A percentile compares a stretch with the other conserved stretches of the same genome.
phyloP scores from a whole-genome alignment of 2,888 invertebrate species.

The Pseudanteris insignis region DNA sequence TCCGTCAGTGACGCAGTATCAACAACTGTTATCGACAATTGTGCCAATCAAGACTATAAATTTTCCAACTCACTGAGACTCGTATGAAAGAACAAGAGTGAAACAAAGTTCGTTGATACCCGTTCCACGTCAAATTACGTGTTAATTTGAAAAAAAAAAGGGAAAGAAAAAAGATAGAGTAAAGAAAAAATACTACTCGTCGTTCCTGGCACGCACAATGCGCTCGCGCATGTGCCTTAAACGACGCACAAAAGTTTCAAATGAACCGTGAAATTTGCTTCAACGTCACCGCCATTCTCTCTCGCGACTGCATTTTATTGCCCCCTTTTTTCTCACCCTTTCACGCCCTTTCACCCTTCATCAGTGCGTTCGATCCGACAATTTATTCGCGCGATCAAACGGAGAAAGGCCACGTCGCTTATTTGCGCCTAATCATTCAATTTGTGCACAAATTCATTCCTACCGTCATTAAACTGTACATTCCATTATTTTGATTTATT shows the following conservation, averaged over 20 bases:
- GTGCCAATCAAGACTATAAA: slow-evolving; percentile 34
- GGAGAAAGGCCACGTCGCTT: too few species aligned
- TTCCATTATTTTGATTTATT: too few species aligned
- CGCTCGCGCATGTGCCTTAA: slow-evolving; percentile 47
- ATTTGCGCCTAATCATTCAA: too few species aligned
- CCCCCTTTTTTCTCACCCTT: too few species aligned
- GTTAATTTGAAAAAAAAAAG: slow-evolving; percentile 52
- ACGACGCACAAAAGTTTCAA: slow-evolving; percentile 53
- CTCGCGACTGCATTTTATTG: slow-evolving; percentile 36
- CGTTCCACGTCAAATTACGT: slow-evolving; percentile 47
- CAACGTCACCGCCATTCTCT: slow-evolving; percentile 37
- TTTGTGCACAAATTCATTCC: too few species aligned
- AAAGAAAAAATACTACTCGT: too few species aligned
- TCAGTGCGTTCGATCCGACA: too few species aligned
- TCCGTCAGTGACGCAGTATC: slow-evolving; percentile 14
- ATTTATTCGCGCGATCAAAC: too few species aligned
- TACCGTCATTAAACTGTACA: too few species aligned
- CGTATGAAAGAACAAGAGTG: slow-evolving; percentile 29
- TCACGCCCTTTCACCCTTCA: too few species aligned
- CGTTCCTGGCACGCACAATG: slow-evolving; percentile 23
- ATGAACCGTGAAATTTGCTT: slow-evolving; percentile 58
- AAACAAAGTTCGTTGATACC: slow-evolving; percentile 26
- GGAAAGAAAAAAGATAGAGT: too few species aligned
- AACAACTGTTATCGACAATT: slow-evolving; percentile 35
- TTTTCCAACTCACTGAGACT: slow-evolving; percentile 26